Base-by-base conservation (phyloP, 2,113 vertebrate genomes). In the Vulpes ferrilata region DNA sequence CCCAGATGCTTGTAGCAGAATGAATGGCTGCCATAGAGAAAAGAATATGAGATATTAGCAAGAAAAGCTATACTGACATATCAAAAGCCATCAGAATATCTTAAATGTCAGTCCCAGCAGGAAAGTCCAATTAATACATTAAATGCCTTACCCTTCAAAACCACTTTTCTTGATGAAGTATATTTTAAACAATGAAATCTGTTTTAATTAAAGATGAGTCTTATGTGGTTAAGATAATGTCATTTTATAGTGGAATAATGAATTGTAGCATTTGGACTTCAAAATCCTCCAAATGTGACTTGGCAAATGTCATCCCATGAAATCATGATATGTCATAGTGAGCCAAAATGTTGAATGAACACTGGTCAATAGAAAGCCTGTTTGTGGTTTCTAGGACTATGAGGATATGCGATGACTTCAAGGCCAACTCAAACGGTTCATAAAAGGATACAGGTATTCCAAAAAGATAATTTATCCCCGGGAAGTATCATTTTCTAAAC, bases 241-340 rank as follows among this genome's bases (percentile, higher is more conserved):
- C 55, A 64, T 91, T 95, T 97, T 69, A 73, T 19, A 74, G 30
- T 74, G 25, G 3, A 65, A 74, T 74, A 64, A 76, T 92, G 27
- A 88, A 67, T 48, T 81, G 5, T 93, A 84, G 55, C 30, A 87
- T 60, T 95, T 85, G 64, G 30, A 88, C n/a, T 96, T 95, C 51
- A 92, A 89, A 97, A 88, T 91, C 87, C 62, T 90, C 48, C 62
- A 84, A 93, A 62, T 19, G 11, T 38, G n/a, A 96, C 19, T 95
- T 98, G 79, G 71, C 57, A 95, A 90, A 92, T 62, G 30, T 53
- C 19, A 25, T 59, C 51, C 35, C 38, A 48, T 87, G 74, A 96
- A 32, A 57, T 74, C 22, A 57, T 38, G 20, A 59, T 88, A 23
- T 86, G n/a, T 69, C 48, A 86, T 62, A 51, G 30, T 84, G 43